These are phyloP conservation scores for Lepisosteus osseus DNA, from an alignment of 2,113 vertebrate species.

Conservation along the genomic window DNA sequence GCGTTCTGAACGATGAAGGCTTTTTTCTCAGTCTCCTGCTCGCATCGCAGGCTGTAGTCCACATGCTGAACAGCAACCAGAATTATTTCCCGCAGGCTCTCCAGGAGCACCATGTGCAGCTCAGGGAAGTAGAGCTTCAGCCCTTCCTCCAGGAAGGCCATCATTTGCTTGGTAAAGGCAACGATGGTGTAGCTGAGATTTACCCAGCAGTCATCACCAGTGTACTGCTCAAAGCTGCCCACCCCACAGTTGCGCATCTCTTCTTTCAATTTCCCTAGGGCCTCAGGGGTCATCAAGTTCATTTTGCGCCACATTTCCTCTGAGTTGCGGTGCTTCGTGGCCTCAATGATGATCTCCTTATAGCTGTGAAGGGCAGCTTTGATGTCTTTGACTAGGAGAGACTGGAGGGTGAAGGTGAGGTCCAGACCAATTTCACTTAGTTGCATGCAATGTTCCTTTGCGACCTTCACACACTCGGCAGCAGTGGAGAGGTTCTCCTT, in stretches of 20 bases:
- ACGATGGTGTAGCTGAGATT: conserved; percentile 96
- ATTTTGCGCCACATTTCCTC: conserved; percentile 98
- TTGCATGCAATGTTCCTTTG: conserved; percentile 92
- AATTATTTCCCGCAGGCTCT: conserved; percentile 91
- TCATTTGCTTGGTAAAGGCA: conserved; percentile 96
- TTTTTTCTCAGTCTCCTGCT: conserved; percentile 94
- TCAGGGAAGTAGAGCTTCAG: conserved; percentile 94
- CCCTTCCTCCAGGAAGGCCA: conserved; percentile 94
- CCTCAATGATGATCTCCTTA: conserved; percentile 96
- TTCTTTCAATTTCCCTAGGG: conserved; percentile 85
- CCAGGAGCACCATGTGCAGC: conserved; percentile 94
- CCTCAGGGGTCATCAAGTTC: conserved; percentile 98
- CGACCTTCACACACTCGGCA: conserved; percentile 91
- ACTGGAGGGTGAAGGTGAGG: conserved; percentile 91
- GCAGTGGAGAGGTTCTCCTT: conserved; percentile 95
- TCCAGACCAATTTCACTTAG: conserved; percentile 92
- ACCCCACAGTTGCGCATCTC: conserved; percentile 90
- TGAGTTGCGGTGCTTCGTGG: conserved; percentile 95
- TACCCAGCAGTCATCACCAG: conserved; percentile 95
- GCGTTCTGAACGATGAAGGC: conserved; percentile 88
- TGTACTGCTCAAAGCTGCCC: conserved; percentile 84
- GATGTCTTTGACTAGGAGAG: conserved; percentile 90
- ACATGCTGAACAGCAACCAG: conserved; percentile 94
- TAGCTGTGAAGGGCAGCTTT: conserved; percentile 85
- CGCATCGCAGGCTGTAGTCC: conserved; percentile 94